Evolutionary conservation across 2,113 vertebrate species (phyloP).

Genomic region (Aegithalos caudatus): DNA sequence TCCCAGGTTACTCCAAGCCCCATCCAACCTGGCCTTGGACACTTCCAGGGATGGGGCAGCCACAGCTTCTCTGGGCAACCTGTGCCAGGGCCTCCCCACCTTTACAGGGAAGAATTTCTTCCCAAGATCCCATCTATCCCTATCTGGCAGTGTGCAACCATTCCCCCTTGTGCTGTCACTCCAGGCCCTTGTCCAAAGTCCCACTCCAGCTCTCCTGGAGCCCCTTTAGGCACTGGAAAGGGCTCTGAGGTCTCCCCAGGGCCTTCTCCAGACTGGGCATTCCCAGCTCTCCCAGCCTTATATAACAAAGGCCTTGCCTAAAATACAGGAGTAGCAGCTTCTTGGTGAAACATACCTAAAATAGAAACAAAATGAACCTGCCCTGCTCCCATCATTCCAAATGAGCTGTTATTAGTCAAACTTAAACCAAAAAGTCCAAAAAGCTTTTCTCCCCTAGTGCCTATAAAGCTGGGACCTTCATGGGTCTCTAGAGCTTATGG

Average conservation of each 20-base stretch:
- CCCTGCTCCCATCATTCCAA: fast-evolving
- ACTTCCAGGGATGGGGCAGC: not conserved
- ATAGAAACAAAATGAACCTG: not conserved
- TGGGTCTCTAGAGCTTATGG: not conserved
- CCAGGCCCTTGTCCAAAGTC: fast-evolving
- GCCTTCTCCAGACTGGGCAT: not conserved
- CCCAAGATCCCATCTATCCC: not conserved
- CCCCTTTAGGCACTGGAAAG: not conserved
- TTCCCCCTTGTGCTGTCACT: not conserved
- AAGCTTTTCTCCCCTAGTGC: not conserved
- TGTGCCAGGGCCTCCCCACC: not conserved
- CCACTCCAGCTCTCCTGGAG: not conserved
- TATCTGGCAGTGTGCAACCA: not conserved
- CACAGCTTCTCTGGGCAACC: not conserved
- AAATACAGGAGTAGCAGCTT: not conserved
- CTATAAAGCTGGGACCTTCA: not conserved
- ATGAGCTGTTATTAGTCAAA: not conserved
- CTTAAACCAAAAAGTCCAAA: not conserved
- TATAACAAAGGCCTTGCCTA: not conserved
- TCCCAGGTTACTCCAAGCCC: not conserved
- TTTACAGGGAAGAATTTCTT: fast-evolving
- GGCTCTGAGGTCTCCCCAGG: not conserved
- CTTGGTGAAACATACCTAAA: not conserved
- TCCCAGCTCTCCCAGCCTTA: not conserved
- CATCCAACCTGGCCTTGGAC: fast-evolving